Percentiles rank a stretch among this genome's conserved stretches.
These are phyloP conservation scores for Hippocampus abdominalis DNA, from an alignment of 2,113 vertebrate genomes.

Conservation along the genomic window DNA sequence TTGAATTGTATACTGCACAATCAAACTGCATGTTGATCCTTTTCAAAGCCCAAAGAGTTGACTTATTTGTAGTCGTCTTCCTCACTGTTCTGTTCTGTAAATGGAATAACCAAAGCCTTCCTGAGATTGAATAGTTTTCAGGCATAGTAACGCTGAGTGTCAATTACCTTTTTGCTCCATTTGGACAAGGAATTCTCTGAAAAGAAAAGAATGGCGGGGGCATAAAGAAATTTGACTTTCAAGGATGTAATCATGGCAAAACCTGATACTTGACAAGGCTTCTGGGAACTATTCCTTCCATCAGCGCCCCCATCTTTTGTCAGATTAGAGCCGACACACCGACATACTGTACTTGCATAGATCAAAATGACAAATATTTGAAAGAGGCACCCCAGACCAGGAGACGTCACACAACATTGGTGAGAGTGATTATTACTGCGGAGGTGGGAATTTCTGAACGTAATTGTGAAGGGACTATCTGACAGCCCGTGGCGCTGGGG, in stretches of 20 bases:
- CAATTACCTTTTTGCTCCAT: slow-evolving; percentile 36
- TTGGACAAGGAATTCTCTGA: slow-evolving; percentile 36
- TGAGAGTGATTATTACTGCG: slow-evolving; percentile 14
- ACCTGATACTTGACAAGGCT: slow-evolving; percentile 17
- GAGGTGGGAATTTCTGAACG: slow-evolving; percentile 19
- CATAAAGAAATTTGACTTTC: slow-evolving; percentile 15
- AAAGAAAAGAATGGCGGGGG: slow-evolving; percentile 26
- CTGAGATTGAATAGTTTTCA: slow-evolving; percentile 42
- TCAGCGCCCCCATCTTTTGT: slow-evolving; percentile 15
- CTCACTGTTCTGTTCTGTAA: slow-evolving; percentile 45
- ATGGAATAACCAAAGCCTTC: slow-evolving; percentile 57
- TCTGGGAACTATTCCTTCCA: slow-evolving; percentile 34
- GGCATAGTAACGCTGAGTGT: slow-evolving; percentile 49
- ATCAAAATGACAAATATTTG: slow-evolving; percentile 13
- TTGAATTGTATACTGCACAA: background rate
- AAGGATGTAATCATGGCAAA: slow-evolving; percentile 29
- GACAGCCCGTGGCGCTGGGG: slow-evolving; percentile 9
- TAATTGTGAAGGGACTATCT: slow-evolving; percentile 30
- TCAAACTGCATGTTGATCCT: background rate
- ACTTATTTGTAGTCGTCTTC: slow-evolving; percentile 32
- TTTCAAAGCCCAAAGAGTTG: slow-evolving; percentile 7
- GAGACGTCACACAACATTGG: background rate
- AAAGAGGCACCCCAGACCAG: slow-evolving; percentile 11
- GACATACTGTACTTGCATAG: slow-evolving; percentile 7
- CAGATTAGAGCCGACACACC: slow-evolving; percentile 10